These are phyloP conservation scores for Hymenopus coronatus DNA, from an alignment of 2,888 invertebrate genomes.

Conservation along the genomic window DNA sequence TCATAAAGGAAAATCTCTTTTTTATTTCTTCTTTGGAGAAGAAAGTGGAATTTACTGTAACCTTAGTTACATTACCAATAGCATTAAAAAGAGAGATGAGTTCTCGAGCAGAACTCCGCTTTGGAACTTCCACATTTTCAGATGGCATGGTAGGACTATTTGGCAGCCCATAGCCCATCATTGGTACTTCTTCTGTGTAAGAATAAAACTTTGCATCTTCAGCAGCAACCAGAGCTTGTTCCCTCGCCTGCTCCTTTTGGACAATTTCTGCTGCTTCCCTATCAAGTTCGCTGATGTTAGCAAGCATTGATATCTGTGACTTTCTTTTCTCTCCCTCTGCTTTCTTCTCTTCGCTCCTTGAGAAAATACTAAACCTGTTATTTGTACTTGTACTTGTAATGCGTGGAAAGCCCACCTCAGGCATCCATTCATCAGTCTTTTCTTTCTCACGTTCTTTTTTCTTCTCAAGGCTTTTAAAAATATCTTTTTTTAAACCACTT, in stretches of 20 bases:
- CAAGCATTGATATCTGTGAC: conserved; percentile 60
- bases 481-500: conserved; percentile 38
- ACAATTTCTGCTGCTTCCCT: conserved; percentile 75
- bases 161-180: background rate
- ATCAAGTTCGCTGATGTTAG: conserved; percentile 76
- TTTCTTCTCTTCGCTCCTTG: conserved; percentile 34
- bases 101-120: conserved; percentile 49
- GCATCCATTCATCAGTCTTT: conserved; percentile 44
- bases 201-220: conserved; percentile 42
- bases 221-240: conserved; percentile 39
- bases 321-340: conserved; percentile 52
- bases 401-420: conserved; percentile 57
- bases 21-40: conserved; percentile 47
- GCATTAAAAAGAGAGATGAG: conserved; percentile 63
- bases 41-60: conserved; percentile 51
- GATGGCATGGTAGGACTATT: background rate
- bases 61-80: conserved; percentile 56
- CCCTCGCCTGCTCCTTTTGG: conserved; percentile 52
- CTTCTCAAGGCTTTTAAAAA: conserved; percentile 34
- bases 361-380: conserved; percentile 32
- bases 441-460: conserved; percentile 30
- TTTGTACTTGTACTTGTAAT: conserved; percentile 40
- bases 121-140: conserved; percentile 40
- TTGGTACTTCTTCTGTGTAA: conserved; percentile 25
- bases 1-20: conserved; percentile 34